Evolutionary conservation across 2,888 invertebrate species (phyloP).

Genomic region (Chirona hameri): DNA sequence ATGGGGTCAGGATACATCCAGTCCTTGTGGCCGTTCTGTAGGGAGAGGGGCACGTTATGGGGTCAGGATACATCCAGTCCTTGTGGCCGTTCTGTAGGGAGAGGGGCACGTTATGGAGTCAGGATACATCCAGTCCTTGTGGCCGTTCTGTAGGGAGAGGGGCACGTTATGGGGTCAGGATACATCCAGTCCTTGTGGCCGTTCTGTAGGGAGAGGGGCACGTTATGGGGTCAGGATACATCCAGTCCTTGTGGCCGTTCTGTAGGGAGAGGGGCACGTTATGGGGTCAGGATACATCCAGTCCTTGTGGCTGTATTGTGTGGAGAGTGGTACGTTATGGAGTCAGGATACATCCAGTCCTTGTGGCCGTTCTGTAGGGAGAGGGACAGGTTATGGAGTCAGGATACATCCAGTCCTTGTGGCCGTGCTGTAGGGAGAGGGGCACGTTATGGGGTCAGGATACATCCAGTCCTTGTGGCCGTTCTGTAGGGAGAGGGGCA

Average conservation of each 20-base stretch:
- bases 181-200: conserved; percentile 89
- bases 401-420: conserved; percentile 78
- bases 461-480: conserved; percentile 89
- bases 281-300: conserved; percentile 60
- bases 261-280: conserved; percentile 39
- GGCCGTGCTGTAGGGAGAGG: conserved; percentile 56
- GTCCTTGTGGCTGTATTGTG: conserved; percentile 74
- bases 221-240: conserved; percentile 48
- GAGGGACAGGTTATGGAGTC: no score
- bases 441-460: no score
- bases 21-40: conserved; percentile 73
- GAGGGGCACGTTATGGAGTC: no score
- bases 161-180: no score
- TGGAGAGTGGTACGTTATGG: no score
- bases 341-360: conserved; percentile 69
- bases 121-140: conserved; percentile 78
- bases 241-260: conserved; percentile 85
- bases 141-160: conserved; percentile 56
- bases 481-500: conserved; percentile 45
- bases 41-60: not conserved
- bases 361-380: conserved; percentile 64
- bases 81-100: conserved; percentile 64
- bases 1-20: conserved; percentile 60
- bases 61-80: conserved; percentile 69
- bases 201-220: conserved; percentile 45